phyloP scores from a whole-genome alignment of 2,797 vertebrate species.

The Syngnathus acus region DNA sequence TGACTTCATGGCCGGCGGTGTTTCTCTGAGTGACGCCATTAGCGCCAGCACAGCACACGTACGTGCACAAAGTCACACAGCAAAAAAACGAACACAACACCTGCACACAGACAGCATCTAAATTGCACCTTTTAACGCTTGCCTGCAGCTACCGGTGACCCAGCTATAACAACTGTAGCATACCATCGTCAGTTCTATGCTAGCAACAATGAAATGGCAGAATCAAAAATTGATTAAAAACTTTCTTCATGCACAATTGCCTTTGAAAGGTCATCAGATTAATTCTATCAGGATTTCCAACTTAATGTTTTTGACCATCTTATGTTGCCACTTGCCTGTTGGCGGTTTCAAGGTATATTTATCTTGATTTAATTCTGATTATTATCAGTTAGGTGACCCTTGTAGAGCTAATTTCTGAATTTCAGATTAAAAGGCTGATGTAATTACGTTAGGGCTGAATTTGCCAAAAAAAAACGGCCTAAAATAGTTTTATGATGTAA shows the following conservation, averaged over 20 bases:
- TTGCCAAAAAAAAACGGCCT: not conserved
- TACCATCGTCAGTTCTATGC: not conserved
- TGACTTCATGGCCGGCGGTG: conserved; percentile 52
- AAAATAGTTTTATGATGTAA: not conserved
- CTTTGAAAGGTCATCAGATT: not conserved
- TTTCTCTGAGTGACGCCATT: conserved; percentile 55
- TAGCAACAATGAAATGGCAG: not conserved
- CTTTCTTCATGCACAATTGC: not conserved
- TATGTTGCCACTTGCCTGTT: too few relatives aligned
- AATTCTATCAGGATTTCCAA: not conserved
- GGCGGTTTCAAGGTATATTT: too few relatives aligned
- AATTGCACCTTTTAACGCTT: conserved; percentile 5
- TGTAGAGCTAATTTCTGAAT: too few relatives aligned
- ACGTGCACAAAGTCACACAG: conserved; percentile 13
- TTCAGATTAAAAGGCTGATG: too few relatives aligned
- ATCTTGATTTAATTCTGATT: too few relatives aligned
- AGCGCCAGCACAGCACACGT: conserved; percentile 35
- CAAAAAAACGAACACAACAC: conserved; percentile 28
- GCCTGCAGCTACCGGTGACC: conserved; percentile 1
- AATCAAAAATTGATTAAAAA: not conserved
- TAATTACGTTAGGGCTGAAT: not conserved
- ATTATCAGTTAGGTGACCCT: too few relatives aligned
- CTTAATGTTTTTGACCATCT: too few relatives aligned
- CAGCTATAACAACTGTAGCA: not conserved
- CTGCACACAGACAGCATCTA: conserved; percentile 16